Evolutionary conservation across 2,797 vertebrate genomes (phyloP).

Genomic region (Salarias fasciatus): DNA sequence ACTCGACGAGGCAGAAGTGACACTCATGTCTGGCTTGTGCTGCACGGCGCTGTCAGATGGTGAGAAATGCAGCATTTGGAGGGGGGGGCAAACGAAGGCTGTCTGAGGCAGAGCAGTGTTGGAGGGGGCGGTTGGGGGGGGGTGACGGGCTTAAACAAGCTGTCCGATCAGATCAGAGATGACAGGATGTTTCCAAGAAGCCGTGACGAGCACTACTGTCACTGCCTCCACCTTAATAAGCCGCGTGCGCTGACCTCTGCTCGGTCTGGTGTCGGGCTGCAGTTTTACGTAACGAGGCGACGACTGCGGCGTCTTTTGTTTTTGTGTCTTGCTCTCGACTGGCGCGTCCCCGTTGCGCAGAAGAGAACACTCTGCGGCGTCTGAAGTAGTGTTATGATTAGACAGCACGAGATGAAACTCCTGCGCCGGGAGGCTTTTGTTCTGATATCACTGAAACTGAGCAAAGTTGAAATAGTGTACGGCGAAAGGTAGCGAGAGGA

Average conservation of each 20-base stretch:
- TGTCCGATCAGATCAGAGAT: constrained; percentile 27
- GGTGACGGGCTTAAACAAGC: constrained; percentile 21
- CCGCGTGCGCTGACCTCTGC: constrained; percentile 28
- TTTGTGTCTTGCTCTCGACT: constrained; percentile 4
- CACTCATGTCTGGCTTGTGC: constrained; percentile 16
- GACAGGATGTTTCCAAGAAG: constrained; percentile 30
- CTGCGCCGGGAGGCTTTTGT: constrained; percentile 4
- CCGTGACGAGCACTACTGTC: constrained; percentile 29
- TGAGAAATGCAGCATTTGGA: constrained; percentile 44
- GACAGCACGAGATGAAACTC: background rate
- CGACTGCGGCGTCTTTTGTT: constrained; percentile 2
- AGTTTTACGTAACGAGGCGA: constrained; percentile 23
- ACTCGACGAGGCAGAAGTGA: constrained; percentile 35
- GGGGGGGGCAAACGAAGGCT: constrained; percentile 22
- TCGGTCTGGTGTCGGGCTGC: background rate
- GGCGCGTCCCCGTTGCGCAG: constrained; percentile 14
- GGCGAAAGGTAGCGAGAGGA: constrained; percentile 30
- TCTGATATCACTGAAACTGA: constrained; percentile 17
- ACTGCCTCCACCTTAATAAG: constrained; percentile 29
- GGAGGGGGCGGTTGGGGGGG: constrained; percentile 16
- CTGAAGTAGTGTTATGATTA: constrained; percentile 28
- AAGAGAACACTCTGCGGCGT: constrained; percentile 3
- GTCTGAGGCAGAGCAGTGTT: constrained; percentile 29
- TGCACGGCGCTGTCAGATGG: constrained; percentile 35
- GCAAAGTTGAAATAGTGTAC: constrained; percentile 32